phyloP scores from a whole-genome alignment of 2,797 vertebrate species.

The Lutjanus campechanus region DNA sequence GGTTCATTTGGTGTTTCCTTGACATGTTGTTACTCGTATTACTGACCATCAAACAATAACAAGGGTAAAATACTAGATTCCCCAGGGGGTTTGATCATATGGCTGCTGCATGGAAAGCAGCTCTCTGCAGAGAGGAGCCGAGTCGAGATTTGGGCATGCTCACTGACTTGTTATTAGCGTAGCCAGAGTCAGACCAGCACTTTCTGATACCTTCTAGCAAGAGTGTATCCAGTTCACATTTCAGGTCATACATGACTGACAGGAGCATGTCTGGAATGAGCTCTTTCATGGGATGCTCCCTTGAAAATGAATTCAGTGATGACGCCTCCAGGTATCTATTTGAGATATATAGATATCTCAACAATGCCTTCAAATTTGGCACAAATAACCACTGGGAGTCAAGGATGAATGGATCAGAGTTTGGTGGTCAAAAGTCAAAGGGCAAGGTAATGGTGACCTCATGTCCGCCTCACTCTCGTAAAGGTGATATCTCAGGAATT shows the following conservation, averaged over 20 bases:
- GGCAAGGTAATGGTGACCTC: too few species aligned
- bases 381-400: too few species aligned
- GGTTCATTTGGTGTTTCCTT: slow-evolving; percentile 4
- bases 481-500: too few species aligned
- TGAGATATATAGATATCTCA: too few species aligned
- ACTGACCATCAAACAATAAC: slow-evolving; percentile 18
- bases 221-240: slow-evolving; percentile 21
- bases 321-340: neutral
- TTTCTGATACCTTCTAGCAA: slow-evolving; percentile 23
- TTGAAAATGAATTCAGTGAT: neutral
- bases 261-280: slow-evolving; percentile 16
- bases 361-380: too few species aligned
- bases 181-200: slow-evolving; percentile 12
- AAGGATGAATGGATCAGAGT: too few species aligned
- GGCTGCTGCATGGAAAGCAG: slow-evolving; percentile 15
- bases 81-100: neutral
- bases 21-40: slow-evolving; percentile 6
- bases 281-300: neutral
- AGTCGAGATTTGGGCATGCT: slow-evolving; percentile 27
- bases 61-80: slow-evolving; percentile 19
- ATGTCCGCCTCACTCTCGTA: too few species aligned
- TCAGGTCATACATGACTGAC: slow-evolving; percentile 32
- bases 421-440: too few species aligned
- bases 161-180: slow-evolving; percentile 30
- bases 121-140: slow-evolving; percentile 12